Evolutionary conservation across 2,888 invertebrate species (phyloP).

Genomic region (Hermaeophaga mercurialis): DNA sequence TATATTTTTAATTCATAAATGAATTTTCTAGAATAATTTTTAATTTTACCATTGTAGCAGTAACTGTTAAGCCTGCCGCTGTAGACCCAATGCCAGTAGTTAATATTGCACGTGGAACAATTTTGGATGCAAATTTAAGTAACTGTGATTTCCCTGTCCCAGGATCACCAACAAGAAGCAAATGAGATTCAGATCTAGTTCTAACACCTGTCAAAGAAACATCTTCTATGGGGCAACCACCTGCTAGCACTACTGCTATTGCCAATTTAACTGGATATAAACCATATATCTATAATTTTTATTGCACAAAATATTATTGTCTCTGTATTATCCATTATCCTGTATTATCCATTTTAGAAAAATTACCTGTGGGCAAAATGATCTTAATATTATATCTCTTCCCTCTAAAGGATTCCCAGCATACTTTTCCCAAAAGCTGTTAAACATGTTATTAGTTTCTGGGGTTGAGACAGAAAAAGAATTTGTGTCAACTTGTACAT

Average conservation of each 20-base stretch:
- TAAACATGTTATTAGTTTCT: conserved; percentile 72
- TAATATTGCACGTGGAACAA: conserved; percentile 75
- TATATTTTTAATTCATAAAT: too few relatives aligned
- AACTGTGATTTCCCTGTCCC: conserved; percentile 91
- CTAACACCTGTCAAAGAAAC: conserved; percentile 49
- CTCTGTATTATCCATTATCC: too few relatives aligned
- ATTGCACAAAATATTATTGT: too few relatives aligned
- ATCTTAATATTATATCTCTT: conserved; percentile 77
- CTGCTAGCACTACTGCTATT: conserved; percentile 69
- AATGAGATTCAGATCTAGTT: conserved; percentile 80
- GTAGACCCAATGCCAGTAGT: conserved; percentile 88
- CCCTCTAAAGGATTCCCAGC: conserved; percentile 69
- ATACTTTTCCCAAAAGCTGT: conserved; percentile 73
- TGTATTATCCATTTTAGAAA: too few relatives aligned
- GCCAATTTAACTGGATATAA: conserved; percentile 86
- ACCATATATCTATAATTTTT: conserved; percentile 78
- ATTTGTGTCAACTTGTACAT: conserved; percentile 68
- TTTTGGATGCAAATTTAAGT: conserved; percentile 67
- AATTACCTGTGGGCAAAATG: conserved; percentile 81
- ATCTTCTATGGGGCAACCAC: conserved; percentile 62
- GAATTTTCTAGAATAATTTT: neutral
- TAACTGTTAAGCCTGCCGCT: conserved; percentile 85
- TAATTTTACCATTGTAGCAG: conserved; percentile 73
- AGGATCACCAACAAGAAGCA: conserved; percentile 85
- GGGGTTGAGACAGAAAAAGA: conserved; percentile 57